Evolutionary conservation across 2,888 invertebrate genomes (phyloP).

Genomic region (Plagodis dolabraria): DNA sequence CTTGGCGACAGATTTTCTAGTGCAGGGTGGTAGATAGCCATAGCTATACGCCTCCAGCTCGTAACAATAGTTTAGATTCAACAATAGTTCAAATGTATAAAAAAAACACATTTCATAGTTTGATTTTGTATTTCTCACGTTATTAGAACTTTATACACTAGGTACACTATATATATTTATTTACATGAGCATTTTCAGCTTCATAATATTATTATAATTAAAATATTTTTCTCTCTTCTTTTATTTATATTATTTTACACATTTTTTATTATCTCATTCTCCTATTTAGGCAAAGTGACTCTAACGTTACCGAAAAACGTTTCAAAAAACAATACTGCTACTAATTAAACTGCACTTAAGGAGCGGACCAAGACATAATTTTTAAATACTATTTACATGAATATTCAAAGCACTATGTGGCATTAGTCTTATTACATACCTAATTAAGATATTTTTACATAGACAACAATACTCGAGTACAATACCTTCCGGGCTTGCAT

Average conservation of each 20-base stretch:
- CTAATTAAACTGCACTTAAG: conserved; percentile 27
- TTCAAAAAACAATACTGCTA: conserved; percentile 50
- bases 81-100: no score
- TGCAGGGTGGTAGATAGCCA: no score
- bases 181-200: conserved; percentile 83
- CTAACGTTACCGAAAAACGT: conserved; percentile 53
- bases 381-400: conserved; percentile 21
- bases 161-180: conserved; percentile 63
- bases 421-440: conserved; percentile 10
- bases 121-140: conserved; percentile 78
- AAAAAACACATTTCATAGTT: conserved; percentile 48
- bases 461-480: not conserved
- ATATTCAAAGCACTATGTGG: conserved; percentile 18
- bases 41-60: no score
- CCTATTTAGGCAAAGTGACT: conserved; percentile 79
- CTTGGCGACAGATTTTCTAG: no score
- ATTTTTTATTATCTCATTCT: conserved; percentile 61
- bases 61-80: no score
- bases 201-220: conserved; percentile 80
- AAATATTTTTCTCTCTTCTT: conserved; percentile 81
- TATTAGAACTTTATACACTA: conserved; percentile 80
- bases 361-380: conserved; percentile 48
- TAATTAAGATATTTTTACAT: not conserved
- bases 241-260: conserved; percentile 77
- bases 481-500: not conserved